phyloP scores from a whole-genome alignment of 2,888 invertebrate genomes.

The Tineola bisselliella region DNA sequence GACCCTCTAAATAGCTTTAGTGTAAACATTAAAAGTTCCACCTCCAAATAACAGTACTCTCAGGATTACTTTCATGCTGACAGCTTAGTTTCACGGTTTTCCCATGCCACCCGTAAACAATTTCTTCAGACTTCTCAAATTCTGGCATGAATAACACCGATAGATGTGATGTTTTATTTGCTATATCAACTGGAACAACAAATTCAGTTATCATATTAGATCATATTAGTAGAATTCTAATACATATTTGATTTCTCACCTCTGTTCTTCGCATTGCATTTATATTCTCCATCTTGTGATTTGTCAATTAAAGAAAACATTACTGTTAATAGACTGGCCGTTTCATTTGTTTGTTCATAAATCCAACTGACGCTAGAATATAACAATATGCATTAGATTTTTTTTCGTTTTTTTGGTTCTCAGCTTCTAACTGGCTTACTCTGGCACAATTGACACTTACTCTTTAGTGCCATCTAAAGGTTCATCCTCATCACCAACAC shows the following conservation, averaged over 20 bases:
- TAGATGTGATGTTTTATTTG: slow-evolving; percentile 28
- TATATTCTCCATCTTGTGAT: slow-evolving; percentile 33
- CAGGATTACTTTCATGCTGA: slow-evolving; percentile 39
- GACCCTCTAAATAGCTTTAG: no score
- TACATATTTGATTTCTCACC: slow-evolving; percentile 28
- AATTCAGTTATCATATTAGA: no score
- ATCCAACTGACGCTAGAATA: slow-evolving; percentile 21
- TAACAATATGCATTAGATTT: no score
- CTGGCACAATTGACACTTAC: not conserved
- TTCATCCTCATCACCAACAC: slow-evolving; percentile 12
- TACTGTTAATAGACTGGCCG: slow-evolving; percentile 26
- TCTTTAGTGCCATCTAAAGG: slow-evolving; percentile 13
- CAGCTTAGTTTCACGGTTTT: slow-evolving; percentile 40
- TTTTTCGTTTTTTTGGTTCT: no score
- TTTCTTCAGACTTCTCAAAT: slow-evolving; percentile 28
- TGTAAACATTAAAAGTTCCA: slow-evolving; percentile 20
- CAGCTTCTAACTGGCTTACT: no score
- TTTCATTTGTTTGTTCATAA: slow-evolving; percentile 22
- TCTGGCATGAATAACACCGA: slow-evolving; percentile 40
- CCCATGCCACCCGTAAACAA: slow-evolving; percentile 43
- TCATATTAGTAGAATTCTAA: not conserved
- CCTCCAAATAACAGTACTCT: slow-evolving; percentile 42
- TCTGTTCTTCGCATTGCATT: slow-evolving; percentile 44
- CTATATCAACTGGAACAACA: slow-evolving; percentile 27
- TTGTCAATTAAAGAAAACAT: slow-evolving; percentile 28